phyloP scores from a whole-genome alignment of 1,140 invertebrate species.

The Cydia fagiglandana region DNA sequence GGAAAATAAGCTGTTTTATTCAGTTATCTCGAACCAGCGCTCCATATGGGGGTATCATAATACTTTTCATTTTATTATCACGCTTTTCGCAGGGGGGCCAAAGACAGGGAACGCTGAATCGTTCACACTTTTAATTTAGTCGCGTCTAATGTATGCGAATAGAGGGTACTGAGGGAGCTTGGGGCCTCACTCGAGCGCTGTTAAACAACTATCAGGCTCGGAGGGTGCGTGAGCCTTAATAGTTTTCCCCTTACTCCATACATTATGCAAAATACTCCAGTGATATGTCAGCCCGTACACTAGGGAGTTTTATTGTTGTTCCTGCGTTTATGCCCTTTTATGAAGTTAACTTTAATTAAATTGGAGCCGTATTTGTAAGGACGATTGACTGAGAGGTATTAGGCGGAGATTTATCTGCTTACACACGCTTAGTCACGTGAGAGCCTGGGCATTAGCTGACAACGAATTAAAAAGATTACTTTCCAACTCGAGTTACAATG shows the following conservation, averaged over 20 bases:
- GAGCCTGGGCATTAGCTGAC: constrained; percentile 32
- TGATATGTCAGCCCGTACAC: constrained; percentile 74
- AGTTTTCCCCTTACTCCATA: constrained; percentile 73
- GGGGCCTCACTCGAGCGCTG: constrained; percentile 51
- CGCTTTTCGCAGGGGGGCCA: constrained; percentile 46
- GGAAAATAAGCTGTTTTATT: constrained; percentile 63
- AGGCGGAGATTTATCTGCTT: constrained; percentile 68
- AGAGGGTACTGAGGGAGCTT: constrained; percentile 42
- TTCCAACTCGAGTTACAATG: background rate
- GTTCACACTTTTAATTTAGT: constrained; percentile 78
- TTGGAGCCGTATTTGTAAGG: constrained; percentile 70
- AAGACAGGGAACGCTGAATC: constrained; percentile 57
- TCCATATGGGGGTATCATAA: constrained; percentile 66
- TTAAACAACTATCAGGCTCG: constrained; percentile 72
- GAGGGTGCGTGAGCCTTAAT: constrained; percentile 70
- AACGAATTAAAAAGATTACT: constrained; percentile 23
- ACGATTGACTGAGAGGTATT: constrained; percentile 70
- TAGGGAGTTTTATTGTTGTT: constrained; percentile 75
- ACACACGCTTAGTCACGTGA: constrained; percentile 45
- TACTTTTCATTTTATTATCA: constrained; percentile 70
- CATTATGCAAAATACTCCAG: constrained; percentile 76
- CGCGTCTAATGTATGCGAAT: constrained; percentile 75
- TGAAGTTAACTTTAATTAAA: constrained; percentile 79
- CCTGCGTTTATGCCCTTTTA: constrained; percentile 73
- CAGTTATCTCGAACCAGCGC: constrained; percentile 61